Base-by-base conservation (phyloP, 2,797 vertebrate genomes). In the Carapus acus region DNA sequence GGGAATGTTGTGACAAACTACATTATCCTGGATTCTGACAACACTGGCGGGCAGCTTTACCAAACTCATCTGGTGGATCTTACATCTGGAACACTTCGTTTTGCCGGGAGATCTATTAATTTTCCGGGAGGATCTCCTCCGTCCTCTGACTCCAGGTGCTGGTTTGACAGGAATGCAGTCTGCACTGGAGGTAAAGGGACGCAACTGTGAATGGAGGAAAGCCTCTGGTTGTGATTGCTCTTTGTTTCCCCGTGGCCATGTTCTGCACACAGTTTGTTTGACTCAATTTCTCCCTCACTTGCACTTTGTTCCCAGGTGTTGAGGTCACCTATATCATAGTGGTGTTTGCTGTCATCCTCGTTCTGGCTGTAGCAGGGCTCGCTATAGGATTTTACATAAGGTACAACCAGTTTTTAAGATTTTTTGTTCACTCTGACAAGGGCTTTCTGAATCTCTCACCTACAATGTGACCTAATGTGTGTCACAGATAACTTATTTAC, bases 11-110 rank as follows among this genome's bases (percentile, higher is more conserved):
- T 88, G 71, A 90, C 81, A 58, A 88, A 57, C 51, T 97, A 91
- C 0, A 73, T 96, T 55, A 69, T 98, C 55, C 74, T 97, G 75
- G 94, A 97, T 73, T 85, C 89, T 3, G 83, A 91, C 16, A 86
- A 87, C 31, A 78, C n/a, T 44, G 83, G 87, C 15, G 82, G 81
- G 37, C 84, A 85, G 42, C 86, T 98, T 11, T 86, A 87, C 62
- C 84, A 87, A 19, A 89, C 90, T 34, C 90, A 91, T 49, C 43
- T 84, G 17, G 84, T 97, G 73, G 88, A 92, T 33, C 62, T 91
- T 20, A 75, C 62, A 4, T 76, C 54, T 0, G 78, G 83, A 11
- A 58, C 51, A 15, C 83, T 97, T 37, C 15, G 38, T 8, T 82
- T 88, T n/a, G 62, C 88, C 1, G 91, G 84, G 16, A 85, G 42